Evolutionary conservation across 2,113 vertebrate species (phyloP).

Genomic region (Sinocyclocheilus anophthalmus): DNA sequence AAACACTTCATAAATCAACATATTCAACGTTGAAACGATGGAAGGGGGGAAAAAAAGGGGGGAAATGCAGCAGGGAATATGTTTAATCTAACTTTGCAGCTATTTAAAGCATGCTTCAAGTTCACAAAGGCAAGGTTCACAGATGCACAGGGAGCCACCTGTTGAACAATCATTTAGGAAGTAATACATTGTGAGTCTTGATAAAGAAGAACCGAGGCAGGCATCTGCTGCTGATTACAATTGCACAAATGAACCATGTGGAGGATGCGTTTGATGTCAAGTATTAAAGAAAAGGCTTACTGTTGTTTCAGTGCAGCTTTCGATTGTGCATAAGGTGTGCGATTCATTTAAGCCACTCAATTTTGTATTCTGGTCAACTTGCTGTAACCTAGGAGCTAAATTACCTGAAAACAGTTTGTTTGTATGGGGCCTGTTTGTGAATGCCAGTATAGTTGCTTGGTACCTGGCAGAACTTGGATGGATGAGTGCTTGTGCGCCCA

Average conservation of each 20-base stretch:
- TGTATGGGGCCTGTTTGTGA: neutral
- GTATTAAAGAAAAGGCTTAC: constrained; percentile 43
- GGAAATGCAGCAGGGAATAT: constrained; percentile 58
- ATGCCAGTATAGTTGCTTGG: constrained; percentile 5
- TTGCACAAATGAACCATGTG: constrained; percentile 68
- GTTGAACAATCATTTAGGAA: constrained; percentile 73
- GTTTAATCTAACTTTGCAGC: constrained; percentile 64
- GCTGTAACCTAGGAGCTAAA: neutral
- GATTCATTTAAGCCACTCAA: neutral
- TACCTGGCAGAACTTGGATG: constrained; percentile 7
- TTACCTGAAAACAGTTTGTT: constrained; percentile 15
- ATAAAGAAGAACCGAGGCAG: constrained; percentile 67
- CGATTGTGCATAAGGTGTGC: neutral
- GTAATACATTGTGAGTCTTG: constrained; percentile 65
- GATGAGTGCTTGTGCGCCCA: constrained; percentile 17
- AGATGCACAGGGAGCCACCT: constrained; percentile 64
- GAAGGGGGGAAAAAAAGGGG: constrained; percentile 54
- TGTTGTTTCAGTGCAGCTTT: constrained; percentile 6
- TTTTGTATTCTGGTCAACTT: neutral
- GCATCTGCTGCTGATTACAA: constrained; percentile 73
- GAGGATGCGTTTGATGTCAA: constrained; percentile 67
- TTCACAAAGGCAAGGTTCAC: constrained; percentile 67
- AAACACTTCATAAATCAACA: constrained; percentile 77
- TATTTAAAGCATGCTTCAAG: constrained; percentile 64
- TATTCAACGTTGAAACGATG: constrained; percentile 66